phyloP scores from a whole-genome alignment of 2,888 invertebrate species.

The Poecilobothrus nobilitatus region DNA sequence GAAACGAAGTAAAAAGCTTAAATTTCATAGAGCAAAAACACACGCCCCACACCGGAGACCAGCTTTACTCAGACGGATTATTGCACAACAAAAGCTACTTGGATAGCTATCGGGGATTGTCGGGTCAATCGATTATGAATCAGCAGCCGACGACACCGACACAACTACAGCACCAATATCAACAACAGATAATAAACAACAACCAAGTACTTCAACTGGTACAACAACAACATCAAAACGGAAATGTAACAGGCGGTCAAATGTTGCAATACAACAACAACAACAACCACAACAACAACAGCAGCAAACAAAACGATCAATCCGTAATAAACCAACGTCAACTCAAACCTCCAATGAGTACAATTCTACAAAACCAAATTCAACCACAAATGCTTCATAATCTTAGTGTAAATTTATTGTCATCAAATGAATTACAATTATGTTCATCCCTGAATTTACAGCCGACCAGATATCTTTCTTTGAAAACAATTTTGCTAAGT shows the following conservation, averaged over 20 bases:
- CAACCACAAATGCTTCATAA: conserved; percentile 37
- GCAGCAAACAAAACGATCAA: conserved; percentile 19
- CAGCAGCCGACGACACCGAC: conserved; percentile 52
- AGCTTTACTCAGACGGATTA: conserved; percentile 43
- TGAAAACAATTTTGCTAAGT: conserved; percentile 73
- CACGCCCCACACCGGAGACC: conserved; percentile 63
- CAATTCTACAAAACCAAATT: conserved; percentile 46
- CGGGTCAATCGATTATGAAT: conserved; percentile 46
- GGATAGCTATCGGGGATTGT: conserved; percentile 47
- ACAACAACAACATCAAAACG: conserved; percentile 26
- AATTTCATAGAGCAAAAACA: conserved; percentile 80
- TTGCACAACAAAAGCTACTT: conserved; percentile 45
- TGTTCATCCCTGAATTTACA: conserved; percentile 70
- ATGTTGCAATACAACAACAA: conserved; percentile 28
- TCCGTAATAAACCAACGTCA: conserved; percentile 22
- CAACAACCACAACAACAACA: conserved; percentile 27
- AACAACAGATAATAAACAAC: conserved; percentile 42
- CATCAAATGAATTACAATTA: conserved; percentile 61
- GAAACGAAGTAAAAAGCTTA: conserved; percentile 48
- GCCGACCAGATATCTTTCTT: conserved; percentile 78
- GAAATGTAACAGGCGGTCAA: conserved; percentile 23
- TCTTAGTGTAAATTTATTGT: conserved; percentile 52
- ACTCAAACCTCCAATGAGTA: conserved; percentile 51
- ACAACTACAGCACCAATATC: conserved; percentile 48
- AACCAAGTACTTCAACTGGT: conserved; percentile 30